phyloP scores from a whole-genome alignment of 2,888 invertebrate species.

The Platycheirus albimanus region DNA sequence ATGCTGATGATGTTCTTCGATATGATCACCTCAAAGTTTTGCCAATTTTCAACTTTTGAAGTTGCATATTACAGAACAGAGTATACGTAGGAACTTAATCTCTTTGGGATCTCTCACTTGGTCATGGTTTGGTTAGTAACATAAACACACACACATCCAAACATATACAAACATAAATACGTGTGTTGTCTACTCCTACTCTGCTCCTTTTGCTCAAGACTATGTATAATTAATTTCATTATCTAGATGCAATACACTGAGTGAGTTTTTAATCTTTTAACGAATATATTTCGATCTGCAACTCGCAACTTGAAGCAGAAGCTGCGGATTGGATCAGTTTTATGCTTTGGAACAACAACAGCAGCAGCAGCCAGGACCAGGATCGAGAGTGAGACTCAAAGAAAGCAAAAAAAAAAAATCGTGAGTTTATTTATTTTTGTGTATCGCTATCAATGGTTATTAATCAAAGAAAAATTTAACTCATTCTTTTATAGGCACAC shows the following conservation, averaged over 20 bases:
- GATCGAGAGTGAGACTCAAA: slow-evolving; percentile 50
- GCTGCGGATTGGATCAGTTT: slow-evolving; percentile 48
- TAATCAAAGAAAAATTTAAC: slow-evolving; percentile 75
- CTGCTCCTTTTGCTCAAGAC: slow-evolving; percentile 56
- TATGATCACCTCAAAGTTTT: slow-evolving; percentile 52
- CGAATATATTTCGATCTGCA: slow-evolving; percentile 76
- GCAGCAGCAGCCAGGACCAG: slow-evolving; percentile 34
- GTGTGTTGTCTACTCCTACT: slow-evolving; percentile 41
- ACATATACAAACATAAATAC: slow-evolving; percentile 10
- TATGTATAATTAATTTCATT: slow-evolving; percentile 77
- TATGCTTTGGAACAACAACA: no score
- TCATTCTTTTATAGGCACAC: slow-evolving; percentile 68
- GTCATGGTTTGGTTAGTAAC: slow-evolving; percentile 21
- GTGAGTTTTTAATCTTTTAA: slow-evolving; percentile 76
- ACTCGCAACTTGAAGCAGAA: slow-evolving; percentile 60
- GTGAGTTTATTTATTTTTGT: slow-evolving; percentile 76
- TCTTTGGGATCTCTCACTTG: slow-evolving; percentile 56
- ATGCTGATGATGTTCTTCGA: slow-evolving; percentile 42
- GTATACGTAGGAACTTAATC: slow-evolving; percentile 40
- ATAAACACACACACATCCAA: slow-evolving; percentile 12
- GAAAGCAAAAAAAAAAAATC: slow-evolving; percentile 56
- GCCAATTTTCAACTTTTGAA: slow-evolving; percentile 69
- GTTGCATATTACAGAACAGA: slow-evolving; percentile 32
- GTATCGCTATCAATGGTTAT: slow-evolving; percentile 75
- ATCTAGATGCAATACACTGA: slow-evolving; percentile 76